Conservation (phyloP, 2,797 vertebrate species). For the Tapirus indicus region DNA sequence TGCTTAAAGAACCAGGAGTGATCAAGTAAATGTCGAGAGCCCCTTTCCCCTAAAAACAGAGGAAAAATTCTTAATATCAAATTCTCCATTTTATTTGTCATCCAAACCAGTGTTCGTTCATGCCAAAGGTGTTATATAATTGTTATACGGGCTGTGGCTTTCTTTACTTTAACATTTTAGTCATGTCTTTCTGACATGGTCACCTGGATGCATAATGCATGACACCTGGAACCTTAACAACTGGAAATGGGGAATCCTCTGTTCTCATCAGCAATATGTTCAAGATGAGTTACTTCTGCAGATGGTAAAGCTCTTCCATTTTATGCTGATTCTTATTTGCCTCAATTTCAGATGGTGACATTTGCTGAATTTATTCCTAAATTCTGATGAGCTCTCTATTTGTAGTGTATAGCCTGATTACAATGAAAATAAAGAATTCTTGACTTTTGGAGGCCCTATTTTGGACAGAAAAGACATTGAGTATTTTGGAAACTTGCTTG, state of each 20-base stretch:
- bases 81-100: background rate
- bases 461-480: constrained; percentile 20
- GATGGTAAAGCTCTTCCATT: background rate
- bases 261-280: background rate
- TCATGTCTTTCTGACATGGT: background rate
- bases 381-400: background rate
- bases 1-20: background rate
- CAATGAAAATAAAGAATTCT: constrained; percentile 18
- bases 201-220: background rate
- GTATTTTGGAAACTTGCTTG: constrained; percentile 25
- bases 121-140: background rate
- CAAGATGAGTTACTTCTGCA: background rate
- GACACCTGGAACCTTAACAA: background rate
- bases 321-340: constrained; percentile 35
- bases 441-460: background rate
- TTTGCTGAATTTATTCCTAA: constrained; percentile 27
- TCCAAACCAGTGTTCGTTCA: background rate
- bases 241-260: background rate
- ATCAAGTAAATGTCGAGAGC: background rate
- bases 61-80: background rate
- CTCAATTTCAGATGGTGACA: constrained; percentile 4
- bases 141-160: background rate
- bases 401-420: background rate
- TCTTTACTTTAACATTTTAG: background rate
- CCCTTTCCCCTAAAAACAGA: background rate